Base-by-base conservation (phyloP, 2,797 vertebrate genomes). In the Masticophis lateralis region DNA sequence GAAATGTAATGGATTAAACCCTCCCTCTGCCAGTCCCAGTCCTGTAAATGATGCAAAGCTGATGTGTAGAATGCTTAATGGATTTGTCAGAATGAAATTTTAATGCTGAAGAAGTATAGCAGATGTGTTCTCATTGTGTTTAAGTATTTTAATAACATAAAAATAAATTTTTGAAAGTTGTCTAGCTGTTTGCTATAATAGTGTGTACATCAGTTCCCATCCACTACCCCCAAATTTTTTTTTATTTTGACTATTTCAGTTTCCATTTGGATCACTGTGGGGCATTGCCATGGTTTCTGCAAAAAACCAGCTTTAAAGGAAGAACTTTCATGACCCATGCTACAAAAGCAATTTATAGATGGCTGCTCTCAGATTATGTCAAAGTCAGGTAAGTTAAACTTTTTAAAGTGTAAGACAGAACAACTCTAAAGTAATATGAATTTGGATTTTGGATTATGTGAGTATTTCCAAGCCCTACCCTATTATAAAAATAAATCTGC, bases 221-320 rank as follows among this genome's bases (percentile, higher is more conserved):
- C 10, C 20, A 47, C 66, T 37, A 16, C 5, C n/a, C 2, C 66
- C 1, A 18, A 0, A 18, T 37, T 37, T 32, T 89, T 22, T 28
- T 96, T 86, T 89, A 0, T 93, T 0, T 0, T 96, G 12, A 95
- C 93, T 95, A 0, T 92, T 95, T 92, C 89, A 99, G 99, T 97
- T 99, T 99, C 96, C 99, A 99, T 96, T 97, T 99, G 97, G 99
- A 99, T 96, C 99, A 99, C 96, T 99, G 99, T 94, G 99, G 99
- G 1, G 99, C 99, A 37, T 97, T 99, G 94, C 99, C 99, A 2
- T 99, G 99, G 99, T 99, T 99, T 97, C 98, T 99, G 91, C 99
- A 99, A 97, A 99, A 99, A 97, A 99, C 99, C 16, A 99, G 99
- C 97, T 99, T 99, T 94, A 99, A 99, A 97, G 99, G 99, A 93